phyloP scores from a whole-genome alignment of 2,797 vertebrate genomes.

The Enteromius unitaeniatus region DNA sequence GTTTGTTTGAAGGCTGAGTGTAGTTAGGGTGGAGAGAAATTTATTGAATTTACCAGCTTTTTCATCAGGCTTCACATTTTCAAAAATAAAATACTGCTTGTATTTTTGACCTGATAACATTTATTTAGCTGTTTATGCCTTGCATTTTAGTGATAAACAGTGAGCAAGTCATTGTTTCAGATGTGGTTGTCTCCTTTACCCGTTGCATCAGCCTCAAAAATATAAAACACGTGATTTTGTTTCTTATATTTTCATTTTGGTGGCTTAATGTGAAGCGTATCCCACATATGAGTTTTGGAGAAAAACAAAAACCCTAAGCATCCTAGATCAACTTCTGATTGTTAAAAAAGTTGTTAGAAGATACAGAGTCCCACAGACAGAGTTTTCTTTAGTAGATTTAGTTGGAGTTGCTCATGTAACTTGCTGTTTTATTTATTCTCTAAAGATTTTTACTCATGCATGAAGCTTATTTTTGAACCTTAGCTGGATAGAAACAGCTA shows the following conservation, averaged over 20 bases:
- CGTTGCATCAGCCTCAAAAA: neutral
- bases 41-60: neutral
- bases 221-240: neutral
- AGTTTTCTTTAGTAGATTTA: neutral
- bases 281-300: conserved; percentile 17
- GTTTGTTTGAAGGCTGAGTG: conserved; percentile 24
- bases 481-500: neutral
- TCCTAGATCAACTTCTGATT: neutral
- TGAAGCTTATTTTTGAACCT: neutral
- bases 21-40: neutral
- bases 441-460: neutral
- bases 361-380: neutral
- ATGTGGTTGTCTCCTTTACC: neutral
- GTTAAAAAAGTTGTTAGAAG: neutral
- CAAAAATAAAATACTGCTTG: neutral
- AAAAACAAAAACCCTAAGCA: conserved; percentile 7
- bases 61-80: neutral
- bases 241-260: conserved; percentile 16
- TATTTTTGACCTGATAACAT: neutral
- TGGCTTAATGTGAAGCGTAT: conserved; percentile 10
- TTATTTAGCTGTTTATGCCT: neutral
- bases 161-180: neutral
- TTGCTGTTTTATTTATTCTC: neutral
- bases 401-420: neutral
- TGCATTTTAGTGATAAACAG: neutral